Evolutionary conservation across 2,888 invertebrate species (phyloP), one percentile per base, ranked within the genome.

Genomic region (Rotaria macrura): DNA sequence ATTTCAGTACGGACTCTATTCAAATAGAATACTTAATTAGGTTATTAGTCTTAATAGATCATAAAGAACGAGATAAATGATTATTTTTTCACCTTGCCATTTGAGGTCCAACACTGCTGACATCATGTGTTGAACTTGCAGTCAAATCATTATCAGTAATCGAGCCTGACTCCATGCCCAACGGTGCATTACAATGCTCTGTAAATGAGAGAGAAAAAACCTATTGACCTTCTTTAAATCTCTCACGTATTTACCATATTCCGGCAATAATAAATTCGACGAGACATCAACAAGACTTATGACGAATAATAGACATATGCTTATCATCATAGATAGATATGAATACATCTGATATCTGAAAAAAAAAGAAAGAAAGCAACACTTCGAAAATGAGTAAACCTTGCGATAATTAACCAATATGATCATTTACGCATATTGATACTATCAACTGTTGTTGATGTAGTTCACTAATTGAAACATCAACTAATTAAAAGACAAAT

Each of bases 51-150:
- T 25, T 54, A 9, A 54, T 54, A 3, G 23, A 54, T 65, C 34
- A 29, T 34, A 9, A 23, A 34, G 7, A 55, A 34, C 49, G 84
- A 47, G 9, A 49, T 49, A 49, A 86, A 65, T 29, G 85, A 85
- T 3, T 43, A 85, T 3, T 43, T 1, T 87, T 94, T 92, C 91
- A 95, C 95, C 96, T 94, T 91, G 94, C 95, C 90, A 94, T 94
- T 89, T 94, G 94, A 84, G 95, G 95, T 88, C 95, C 95, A 87
- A 95, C 95, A 90, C 94, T 94, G 89, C 93, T 94, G 89, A 93
- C 93, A 91, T 95, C 94, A 92, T 94, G 95, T 88, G 94, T 94
- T 84, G 95, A 95, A 91, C 95, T 95, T 87, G 95, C 95, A 87
- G 93, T 93, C 89, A 95, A 93, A 91, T 95, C 95, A 89, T 93